phyloP scores from a whole-genome alignment of 2,113 vertebrate species.

The Cyprinodon variegatus region DNA sequence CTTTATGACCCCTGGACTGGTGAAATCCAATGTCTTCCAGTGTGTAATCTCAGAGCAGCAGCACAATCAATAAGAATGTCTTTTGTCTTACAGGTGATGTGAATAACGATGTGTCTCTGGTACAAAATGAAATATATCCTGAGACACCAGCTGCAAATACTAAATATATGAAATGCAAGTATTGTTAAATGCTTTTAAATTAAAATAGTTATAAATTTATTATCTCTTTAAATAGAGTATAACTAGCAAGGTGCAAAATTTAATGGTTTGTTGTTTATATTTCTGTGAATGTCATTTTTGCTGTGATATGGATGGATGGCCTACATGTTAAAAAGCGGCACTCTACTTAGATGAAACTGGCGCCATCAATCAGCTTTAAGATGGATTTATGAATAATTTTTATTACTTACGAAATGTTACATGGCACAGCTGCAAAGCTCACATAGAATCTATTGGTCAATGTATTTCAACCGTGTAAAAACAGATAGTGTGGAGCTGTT shows the following conservation, averaged over 20 bases:
- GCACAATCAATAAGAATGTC: slow-evolving; percentile 54
- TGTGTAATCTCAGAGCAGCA: slow-evolving; percentile 51
- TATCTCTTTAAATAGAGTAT: too few species aligned
- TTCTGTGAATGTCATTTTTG: slow-evolving; percentile 7
- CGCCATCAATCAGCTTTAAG: slow-evolving; percentile 11
- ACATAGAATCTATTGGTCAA: not conserved
- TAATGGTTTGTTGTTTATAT: not conserved
- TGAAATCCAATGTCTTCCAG: slow-evolving; percentile 47
- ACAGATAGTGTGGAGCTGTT: not conserved
- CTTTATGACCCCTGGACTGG: slow-evolving; percentile 47
- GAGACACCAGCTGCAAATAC: not conserved
- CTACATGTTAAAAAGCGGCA: slow-evolving; percentile 8
- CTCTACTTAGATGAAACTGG: slow-evolving; percentile 8
- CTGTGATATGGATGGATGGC: not conserved
- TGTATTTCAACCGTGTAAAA: not conserved
- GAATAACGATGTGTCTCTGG: slow-evolving; percentile 18
- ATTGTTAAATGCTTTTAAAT: not conserved
- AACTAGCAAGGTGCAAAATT: not conserved
- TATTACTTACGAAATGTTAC: not conserved
- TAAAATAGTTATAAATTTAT: not conserved
- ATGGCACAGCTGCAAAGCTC: not conserved
- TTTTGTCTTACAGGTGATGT: slow-evolving; percentile 43
- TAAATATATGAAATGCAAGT: not conserved
- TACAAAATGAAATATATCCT: slow-evolving; percentile 5
- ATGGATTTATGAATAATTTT: not conserved